Evolutionary conservation across 2,797 vertebrate genomes (phyloP), one percentile per base, ranked within the genome.

Genomic region (Microctenopoma steveboyesi): DNA sequence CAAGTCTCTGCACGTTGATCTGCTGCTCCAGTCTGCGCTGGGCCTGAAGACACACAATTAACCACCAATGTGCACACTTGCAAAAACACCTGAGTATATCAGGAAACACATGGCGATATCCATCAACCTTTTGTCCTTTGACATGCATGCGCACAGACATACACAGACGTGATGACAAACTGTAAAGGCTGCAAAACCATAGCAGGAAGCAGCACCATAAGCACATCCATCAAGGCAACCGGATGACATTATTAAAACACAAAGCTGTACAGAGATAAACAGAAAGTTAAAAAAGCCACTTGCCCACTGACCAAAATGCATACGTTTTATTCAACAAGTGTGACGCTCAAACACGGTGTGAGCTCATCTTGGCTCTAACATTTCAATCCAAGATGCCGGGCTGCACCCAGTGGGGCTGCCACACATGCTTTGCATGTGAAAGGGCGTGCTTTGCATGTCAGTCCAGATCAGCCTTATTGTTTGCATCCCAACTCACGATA

Each of bases 161-260:
- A 33, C 60, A 59, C 49, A 58, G 39, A 59, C 46, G 74, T 54
- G 63, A 72, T 10, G 40, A 74, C 64, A 79, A 75, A 63, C 46
- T 0, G 5, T 69, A 50, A 55, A 74, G 81, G 86, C 83, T 87
- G 51, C 50, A 83, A 22, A 83, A 82, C 65, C 79, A 71, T 50
- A 68, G 92, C 91, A 93, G 95, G 94, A 95, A 90, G 85, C 80
- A 67, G 90, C 74, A 90, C 86, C 86, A 93, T 87, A 88, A 85
- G 87, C 64, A 69, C 63, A 67, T 72, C 62, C 42, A 76, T 79
- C 54, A 66, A 39, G 35, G 25, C 69, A 69, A 72, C 46, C 74
- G 49, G 63, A 46, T 0, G 16, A 54, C 50, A 63, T 43, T 56
- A 69, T 65, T 49, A 54, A 74, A 59, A 77, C 47, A 73, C 40